Conservation (phyloP, 2,797 vertebrate genomes). For the Bufotes viridis region DNA sequence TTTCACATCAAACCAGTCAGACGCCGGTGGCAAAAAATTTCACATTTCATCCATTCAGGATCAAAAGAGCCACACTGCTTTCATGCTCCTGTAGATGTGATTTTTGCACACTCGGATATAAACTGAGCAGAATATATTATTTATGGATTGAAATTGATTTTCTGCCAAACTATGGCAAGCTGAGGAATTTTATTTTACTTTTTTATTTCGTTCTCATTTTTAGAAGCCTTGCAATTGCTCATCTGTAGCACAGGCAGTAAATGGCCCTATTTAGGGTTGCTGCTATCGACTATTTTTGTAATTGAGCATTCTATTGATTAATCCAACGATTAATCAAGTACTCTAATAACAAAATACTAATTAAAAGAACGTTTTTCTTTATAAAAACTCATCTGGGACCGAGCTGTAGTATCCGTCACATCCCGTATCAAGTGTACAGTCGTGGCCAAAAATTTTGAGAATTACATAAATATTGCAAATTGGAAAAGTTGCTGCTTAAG, state of each 20-base stretch:
- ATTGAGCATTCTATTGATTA: too few relatives aligned
- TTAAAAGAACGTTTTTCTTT: too few relatives aligned
- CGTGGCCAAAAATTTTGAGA: too few relatives aligned
- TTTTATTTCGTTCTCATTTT: background rate
- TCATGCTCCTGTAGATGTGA: background rate
- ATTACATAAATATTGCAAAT: too few relatives aligned
- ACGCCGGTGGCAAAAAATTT: background rate
- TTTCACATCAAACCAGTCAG: slow-evolving; percentile 20
- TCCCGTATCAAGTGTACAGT: too few relatives aligned
- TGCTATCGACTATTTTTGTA: too few relatives aligned
- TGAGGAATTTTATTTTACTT: background rate
- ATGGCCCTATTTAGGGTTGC: too few relatives aligned
- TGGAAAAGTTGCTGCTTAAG: too few relatives aligned
- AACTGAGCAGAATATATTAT: background rate
- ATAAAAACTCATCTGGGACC: too few relatives aligned
- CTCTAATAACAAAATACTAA: too few relatives aligned
- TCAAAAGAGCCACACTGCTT: background rate
- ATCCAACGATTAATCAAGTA: too few relatives aligned
- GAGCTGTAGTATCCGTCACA: too few relatives aligned
- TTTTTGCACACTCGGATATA: background rate
- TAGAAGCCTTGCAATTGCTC: background rate
- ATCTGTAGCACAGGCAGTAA: background rate
- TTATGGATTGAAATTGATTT: background rate
- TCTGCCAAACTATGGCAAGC: background rate
- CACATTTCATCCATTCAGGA: background rate